phyloP scores from a whole-genome alignment of 2,113 vertebrate species.

The Trinectes maculatus region DNA sequence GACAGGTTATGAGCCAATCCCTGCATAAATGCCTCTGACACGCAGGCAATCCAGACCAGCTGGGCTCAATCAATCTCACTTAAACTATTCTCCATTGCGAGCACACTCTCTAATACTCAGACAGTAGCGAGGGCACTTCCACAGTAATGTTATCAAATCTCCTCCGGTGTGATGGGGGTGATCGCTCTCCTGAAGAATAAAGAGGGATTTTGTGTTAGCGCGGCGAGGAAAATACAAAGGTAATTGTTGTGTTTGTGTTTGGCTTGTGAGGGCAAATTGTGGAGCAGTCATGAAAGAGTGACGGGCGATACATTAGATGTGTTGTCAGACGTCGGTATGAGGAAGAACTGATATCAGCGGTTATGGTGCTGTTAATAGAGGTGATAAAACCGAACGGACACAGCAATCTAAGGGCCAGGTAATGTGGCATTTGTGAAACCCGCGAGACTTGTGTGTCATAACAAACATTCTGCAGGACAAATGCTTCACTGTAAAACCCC shows the following conservation, averaged over 20 bases:
- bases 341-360: conserved; percentile 48
- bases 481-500: conserved; percentile 41
- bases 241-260: conserved; percentile 40
- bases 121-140: conserved; percentile 72
- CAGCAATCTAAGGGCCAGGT: conserved; percentile 47
- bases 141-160: conserved; percentile 75
- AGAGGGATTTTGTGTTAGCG: conserved; percentile 17
- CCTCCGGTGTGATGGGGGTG: conserved; percentile 45
- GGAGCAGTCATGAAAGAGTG: background rate
- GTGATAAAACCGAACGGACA: conserved; percentile 64
- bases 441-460: conserved; percentile 47
- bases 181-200: conserved; percentile 59
- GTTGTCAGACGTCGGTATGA: conserved; percentile 26
- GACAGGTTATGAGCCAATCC: conserved; percentile 79
- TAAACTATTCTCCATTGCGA: conserved; percentile 70
- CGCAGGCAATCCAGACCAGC: conserved; percentile 72
- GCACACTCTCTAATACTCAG: conserved; percentile 63
- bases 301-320: background rate
- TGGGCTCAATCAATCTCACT: conserved; percentile 82
- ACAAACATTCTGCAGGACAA: conserved; percentile 40
- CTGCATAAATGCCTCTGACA: conserved; percentile 77
- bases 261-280: conserved; percentile 32
- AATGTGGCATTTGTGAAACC: conserved; percentile 34
- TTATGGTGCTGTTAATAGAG: conserved; percentile 58
- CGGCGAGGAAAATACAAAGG: conserved; percentile 2